Conservation (phyloP, 2,797 vertebrate species). For the Vipera ursinii region DNA sequence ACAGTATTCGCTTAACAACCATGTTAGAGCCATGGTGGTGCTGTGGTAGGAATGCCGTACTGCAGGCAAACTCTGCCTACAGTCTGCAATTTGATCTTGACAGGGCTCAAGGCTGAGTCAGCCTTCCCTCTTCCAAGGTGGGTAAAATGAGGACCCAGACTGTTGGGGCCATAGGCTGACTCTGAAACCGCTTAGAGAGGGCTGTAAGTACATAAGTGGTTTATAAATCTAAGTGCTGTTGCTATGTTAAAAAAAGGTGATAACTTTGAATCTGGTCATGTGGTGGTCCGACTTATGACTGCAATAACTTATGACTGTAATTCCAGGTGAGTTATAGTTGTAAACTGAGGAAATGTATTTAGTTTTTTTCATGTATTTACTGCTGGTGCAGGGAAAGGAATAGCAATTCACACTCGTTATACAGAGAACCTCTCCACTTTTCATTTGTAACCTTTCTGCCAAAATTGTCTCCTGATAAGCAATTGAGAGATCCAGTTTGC, state of each 20-base stretch:
- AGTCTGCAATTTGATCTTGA: not conserved
- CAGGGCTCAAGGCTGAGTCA: not conserved
- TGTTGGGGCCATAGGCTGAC: not conserved
- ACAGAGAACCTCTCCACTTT: not conserved
- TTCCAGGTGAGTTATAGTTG: not conserved
- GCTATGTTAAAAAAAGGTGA: not conserved
- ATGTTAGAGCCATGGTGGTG: not conserved
- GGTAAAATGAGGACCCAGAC: too few relatives aligned
- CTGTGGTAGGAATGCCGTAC: not conserved
- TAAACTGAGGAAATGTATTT: not conserved
- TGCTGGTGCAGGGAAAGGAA: not conserved
- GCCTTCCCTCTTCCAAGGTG: not conserved
- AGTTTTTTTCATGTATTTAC: not conserved
- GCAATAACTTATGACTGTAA: not conserved
- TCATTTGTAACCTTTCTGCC: not conserved
- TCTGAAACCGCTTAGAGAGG: not conserved
- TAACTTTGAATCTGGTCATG: not conserved
- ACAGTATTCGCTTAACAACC: not conserved
- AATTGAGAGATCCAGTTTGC: not conserved
- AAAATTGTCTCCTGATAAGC: not conserved
- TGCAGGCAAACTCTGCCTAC: not conserved
- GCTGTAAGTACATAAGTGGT: not conserved
- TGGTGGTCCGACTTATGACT: not conserved
- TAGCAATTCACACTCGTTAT: not conserved
- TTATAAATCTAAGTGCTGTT: not conserved